phyloP scores from a whole-genome alignment of 2,888 invertebrate genomes.

The Eilema caniola region DNA sequence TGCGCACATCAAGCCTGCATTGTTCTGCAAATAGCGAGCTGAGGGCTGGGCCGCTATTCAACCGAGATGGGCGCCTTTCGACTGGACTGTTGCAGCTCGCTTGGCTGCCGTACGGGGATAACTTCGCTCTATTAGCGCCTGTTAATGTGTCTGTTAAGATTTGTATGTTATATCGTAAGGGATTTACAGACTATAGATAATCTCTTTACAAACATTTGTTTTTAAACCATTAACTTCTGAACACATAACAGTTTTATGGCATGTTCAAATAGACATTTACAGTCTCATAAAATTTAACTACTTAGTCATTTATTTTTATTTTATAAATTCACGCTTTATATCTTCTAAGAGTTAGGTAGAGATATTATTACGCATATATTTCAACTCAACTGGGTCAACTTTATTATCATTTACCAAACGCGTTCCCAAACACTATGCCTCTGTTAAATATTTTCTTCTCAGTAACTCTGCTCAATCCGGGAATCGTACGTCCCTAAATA shows the following conservation, averaged over 20 bases:
- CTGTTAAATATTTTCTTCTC: not conserved
- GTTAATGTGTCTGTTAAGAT: constrained; percentile 58
- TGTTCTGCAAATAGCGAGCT: constrained; percentile 83
- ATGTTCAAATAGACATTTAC: not conserved
- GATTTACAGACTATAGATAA: not conserved
- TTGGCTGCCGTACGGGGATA: constrained; percentile 62
- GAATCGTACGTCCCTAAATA: not conserved
- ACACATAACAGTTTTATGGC: not conserved
- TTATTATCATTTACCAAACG: not conserved
- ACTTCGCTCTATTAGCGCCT: constrained; percentile 57
- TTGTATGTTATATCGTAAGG: constrained; percentile 57
- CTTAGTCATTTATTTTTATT: not conserved
- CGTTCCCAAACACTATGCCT: not conserved
- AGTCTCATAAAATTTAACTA: not conserved
- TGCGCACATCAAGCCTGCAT: constrained; percentile 85
- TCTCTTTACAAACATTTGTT: not conserved
- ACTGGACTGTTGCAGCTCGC: constrained; percentile 59
- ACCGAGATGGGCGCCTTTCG: constrained; percentile 56
- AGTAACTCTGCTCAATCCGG: not conserved
- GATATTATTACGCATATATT: not conserved
- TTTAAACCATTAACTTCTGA: not conserved
- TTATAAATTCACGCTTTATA: not conserved
- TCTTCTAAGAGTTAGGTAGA: too few species aligned
- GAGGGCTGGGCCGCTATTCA: constrained; percentile 80
- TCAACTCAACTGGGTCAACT: not conserved